Percentiles rank a stretch among this genome's conserved stretches.
These are phyloP conservation scores for Osedax fenrisi DNA, from an alignment of 2,888 invertebrate species.

Conservation along the genomic window DNA sequence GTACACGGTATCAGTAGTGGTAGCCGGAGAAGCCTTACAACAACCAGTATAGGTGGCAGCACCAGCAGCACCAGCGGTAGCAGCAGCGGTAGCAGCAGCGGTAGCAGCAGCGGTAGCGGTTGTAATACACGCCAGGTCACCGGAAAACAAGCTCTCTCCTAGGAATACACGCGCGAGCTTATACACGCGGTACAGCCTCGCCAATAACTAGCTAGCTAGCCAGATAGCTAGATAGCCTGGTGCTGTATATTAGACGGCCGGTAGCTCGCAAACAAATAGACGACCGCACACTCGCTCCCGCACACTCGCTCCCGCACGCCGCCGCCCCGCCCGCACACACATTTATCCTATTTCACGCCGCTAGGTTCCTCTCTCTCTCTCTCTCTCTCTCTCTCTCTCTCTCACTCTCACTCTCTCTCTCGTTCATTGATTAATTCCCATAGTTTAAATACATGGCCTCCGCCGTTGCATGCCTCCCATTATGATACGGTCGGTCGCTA, in stretches of 20 bases:
- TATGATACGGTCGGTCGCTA: too few relatives aligned
- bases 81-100: conserved; percentile 74
- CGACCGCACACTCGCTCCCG: background rate
- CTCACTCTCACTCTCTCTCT: background rate
- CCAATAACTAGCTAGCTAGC: too few relatives aligned
- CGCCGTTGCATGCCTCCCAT: too few relatives aligned
- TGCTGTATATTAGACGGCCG: background rate
- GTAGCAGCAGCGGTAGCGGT: conserved; percentile 59
- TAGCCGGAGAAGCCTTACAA: too few relatives aligned
- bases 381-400: background rate
- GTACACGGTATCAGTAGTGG: too few relatives aligned
- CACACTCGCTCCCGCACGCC: conserved; percentile 1
- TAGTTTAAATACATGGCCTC: background rate
- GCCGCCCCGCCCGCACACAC: background rate
- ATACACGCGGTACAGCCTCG: too few relatives aligned
- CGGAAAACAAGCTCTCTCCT: too few relatives aligned
- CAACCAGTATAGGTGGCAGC: too few relatives aligned
- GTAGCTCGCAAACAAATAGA: background rate
- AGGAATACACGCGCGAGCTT: too few relatives aligned
- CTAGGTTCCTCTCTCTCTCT: background rate
- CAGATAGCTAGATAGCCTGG: background rate
- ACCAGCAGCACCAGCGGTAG: too few relatives aligned
- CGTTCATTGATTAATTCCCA: background rate
- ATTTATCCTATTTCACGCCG: background rate
- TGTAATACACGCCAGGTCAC: too few relatives aligned